Base-by-base conservation (phyloP, 2,888 invertebrate species). In the Diaphora mendica region DNA sequence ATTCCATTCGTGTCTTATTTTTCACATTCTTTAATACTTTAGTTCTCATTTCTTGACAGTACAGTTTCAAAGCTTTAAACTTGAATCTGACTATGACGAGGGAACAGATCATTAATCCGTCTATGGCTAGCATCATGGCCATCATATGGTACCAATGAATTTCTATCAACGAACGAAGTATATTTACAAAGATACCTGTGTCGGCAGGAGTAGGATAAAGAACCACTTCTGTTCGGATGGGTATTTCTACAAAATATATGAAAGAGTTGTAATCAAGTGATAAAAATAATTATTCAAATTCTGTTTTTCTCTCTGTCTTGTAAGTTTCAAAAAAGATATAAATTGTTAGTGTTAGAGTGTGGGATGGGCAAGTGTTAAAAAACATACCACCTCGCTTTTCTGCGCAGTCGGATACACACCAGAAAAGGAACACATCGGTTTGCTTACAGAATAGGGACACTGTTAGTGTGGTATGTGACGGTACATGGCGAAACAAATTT, bases 121-220 rank as follows among this genome's bases (percentile, higher is more conserved):
- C 93, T 0, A 88, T 85, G 0, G 81, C 66, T 0, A 83, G 59
- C 93, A 93, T 92, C 55, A 89, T 84, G 11, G 83, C 80, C 5
- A 92, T 87, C 2, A 91, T 76, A 72, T 78, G 89, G 85, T 90
- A 93, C 91, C 92, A 93, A 76, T 92, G 92, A 17, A 89, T 71
- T 33, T 91, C 86, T 0, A 86, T 79, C 55, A 92, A 72, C 75
- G 91, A 82, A 0, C 90, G 84, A 0, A 91, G 62, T 0, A 92
- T 77, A 71, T 89, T 88, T 8, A 87, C 78, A 1, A 86, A 13
- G 9, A 87, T 9, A 0, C 92, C 92, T 1, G 82, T 77, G 2
- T 86, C 72, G 4, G 81, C 71, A n/a, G 84, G 65, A 3, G 73
- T 74, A 0, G 93, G 93, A 70, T 85, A 89, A 67, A 80, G 89